A percentile compares a stretch with the other conserved stretches of the same genome.
Conservation (phyloP, 2,113 vertebrate species). For the Sceloporus undulatus region DNA sequence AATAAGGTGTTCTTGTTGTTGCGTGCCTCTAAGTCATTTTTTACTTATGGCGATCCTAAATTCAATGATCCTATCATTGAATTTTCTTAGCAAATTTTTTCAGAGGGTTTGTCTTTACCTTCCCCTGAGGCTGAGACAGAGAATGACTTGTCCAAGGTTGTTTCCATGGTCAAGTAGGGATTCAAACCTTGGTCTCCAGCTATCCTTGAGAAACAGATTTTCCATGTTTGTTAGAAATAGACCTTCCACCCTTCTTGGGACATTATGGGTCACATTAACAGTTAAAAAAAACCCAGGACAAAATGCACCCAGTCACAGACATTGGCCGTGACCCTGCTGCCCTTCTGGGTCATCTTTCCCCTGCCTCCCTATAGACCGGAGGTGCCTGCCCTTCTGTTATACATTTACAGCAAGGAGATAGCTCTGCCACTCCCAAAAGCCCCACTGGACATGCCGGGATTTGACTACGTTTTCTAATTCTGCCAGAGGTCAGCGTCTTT, state of each 20-base stretch:
- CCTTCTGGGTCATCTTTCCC: neutral
- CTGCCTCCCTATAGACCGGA: constrained; percentile 2
- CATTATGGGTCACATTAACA: neutral
- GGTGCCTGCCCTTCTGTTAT: constrained; percentile 17
- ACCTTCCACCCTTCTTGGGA: neutral
- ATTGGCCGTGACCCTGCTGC: neutral
- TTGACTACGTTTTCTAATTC: constrained; percentile 29
- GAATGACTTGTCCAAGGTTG: no score
- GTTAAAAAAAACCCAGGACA: neutral
- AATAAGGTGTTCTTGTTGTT: no score
- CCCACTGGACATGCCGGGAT: neutral
- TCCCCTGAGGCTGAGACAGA: no score
- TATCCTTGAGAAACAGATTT: neutral
- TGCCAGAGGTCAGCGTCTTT: constrained; percentile 27
- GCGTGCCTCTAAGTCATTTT: no score
- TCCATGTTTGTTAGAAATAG: neutral
- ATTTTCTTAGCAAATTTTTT: no score
- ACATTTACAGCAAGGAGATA: constrained; percentile 6
- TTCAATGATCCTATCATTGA: no score
- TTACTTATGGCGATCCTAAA: no score
- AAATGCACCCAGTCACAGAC: neutral
- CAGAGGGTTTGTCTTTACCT: no score
- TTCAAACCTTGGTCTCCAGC: no score
- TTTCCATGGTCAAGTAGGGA: no score
- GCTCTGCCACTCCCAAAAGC: constrained; percentile 10